Base-by-base conservation (phyloP, 92 coral and sea anemone genomes). In the Anthopleura xanthogrammica region DNA sequence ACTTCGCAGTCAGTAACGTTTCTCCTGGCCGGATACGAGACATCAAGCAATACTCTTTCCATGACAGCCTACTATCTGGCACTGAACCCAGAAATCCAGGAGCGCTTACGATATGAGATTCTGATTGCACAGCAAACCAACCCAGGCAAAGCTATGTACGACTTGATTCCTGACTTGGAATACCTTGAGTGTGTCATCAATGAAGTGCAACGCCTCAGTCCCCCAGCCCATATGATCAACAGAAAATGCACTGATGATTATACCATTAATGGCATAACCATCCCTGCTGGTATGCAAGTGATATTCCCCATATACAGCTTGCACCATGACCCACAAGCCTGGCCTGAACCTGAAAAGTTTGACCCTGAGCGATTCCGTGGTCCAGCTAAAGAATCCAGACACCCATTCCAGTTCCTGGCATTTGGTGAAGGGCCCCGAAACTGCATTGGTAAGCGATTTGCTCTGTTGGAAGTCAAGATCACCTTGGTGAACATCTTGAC, bases 301-400 rank as follows among this genome's bases (percentile, higher is more conserved):
- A 50, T 83, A n/a, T 54, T 92, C 4, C 92, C 95, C 29, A 43
- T 92, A 16, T 89, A 83, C 72, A 82, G 82, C 13, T 79, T 92
- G 52, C 92, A 92, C 83, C 88, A 89, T 42, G 92, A 92, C 68
- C 90, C 90, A 24, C 87, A 92, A 12, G 92, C 85, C 52, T 92
- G 95, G 95, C 88, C 95, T 19, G 83, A 92, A 19, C 89, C 84
- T 23, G 89, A 92, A 3, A 87, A 89, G 77, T 92, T 86, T 82
- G 89, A 92, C 80, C 95, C 95, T 16, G 95, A 92, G 76, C 87
- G 95, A 16, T 92, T 92, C 85, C 89, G 94, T 52, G 94, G 91
- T 20, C 86, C 90, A 68, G 90, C 91, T 76, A 86, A 83, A 84
- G 92, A 84, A 46, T 83, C 87, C 65, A 91, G 95, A 43, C 95